Conservation (phyloP, 2,888 invertebrate genomes). For the Noctuana brunneofusca region DNA sequence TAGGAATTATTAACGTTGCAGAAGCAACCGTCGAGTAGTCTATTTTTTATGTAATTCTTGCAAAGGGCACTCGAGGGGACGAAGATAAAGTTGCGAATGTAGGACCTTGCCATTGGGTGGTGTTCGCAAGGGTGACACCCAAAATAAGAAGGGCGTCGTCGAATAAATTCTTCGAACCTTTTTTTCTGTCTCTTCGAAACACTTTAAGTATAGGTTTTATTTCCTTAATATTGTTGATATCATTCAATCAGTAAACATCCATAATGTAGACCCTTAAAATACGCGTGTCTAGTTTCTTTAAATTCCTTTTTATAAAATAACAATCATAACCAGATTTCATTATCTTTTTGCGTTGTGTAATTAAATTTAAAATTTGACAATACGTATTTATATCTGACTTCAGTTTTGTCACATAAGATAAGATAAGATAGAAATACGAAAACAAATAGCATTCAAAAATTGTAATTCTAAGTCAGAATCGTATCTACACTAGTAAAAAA, state of each 20-base stretch:
- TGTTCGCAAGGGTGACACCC: conserved; percentile 61
- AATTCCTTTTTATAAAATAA: not conserved
- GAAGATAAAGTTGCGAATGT: conserved; percentile 63
- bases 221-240: not conserved
- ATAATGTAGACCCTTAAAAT: not conserved
- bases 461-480: not conserved
- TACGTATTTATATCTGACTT: not conserved
- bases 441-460: not conserved
- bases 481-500: not conserved
- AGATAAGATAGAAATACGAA: not conserved
- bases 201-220: not conserved
- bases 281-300: not conserved
- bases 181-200: conserved; percentile 3
- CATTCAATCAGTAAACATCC: not conserved
- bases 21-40: conserved; percentile 52
- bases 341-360: not conserved
- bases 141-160: conserved; percentile 54
- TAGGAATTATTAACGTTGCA: conserved; percentile 46
- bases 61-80: conserved; percentile 48
- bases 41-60: conserved; percentile 63
- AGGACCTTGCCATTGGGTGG: conserved; percentile 60
- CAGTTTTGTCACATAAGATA: not conserved
- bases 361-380: not conserved
- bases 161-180: conserved; percentile 11
- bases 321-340: not conserved